phyloP scores from a whole-genome alignment of 2,113 vertebrate species.

The Oceanodroma tethys region DNA sequence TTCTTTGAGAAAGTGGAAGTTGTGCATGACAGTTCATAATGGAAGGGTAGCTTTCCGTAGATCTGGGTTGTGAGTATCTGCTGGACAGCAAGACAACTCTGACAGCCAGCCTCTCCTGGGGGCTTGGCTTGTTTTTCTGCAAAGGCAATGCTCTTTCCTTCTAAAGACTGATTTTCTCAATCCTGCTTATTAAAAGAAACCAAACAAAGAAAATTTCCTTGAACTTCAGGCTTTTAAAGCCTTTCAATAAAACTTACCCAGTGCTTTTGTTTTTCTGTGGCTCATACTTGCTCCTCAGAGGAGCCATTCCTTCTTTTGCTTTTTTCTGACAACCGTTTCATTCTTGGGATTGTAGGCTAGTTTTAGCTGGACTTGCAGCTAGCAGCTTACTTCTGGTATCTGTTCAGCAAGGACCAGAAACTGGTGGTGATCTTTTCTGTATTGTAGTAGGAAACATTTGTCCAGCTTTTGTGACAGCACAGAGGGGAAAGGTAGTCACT shows the following conservation, averaged over 20 bases:
- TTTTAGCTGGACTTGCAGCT: background rate
- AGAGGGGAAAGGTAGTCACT: background rate
- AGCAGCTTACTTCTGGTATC: background rate
- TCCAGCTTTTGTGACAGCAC: background rate
- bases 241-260: background rate
- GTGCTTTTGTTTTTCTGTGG: background rate
- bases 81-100: background rate
- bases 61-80: background rate
- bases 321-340: background rate
- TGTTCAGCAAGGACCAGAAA: background rate
- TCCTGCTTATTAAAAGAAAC: background rate
- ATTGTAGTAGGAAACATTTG: background rate
- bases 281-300: background rate
- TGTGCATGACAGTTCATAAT: background rate
- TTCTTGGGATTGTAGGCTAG: background rate
- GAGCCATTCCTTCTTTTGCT: background rate
- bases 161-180: background rate
- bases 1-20: background rate
- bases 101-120: background rate
- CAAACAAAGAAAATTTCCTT: background rate
- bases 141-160: background rate
- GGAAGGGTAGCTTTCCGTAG: background rate
- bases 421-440: background rate
- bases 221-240: background rate
- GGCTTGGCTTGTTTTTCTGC: background rate